phyloP scores from a whole-genome alignment of 2,113 vertebrate species.

The Sprattus sprattus region DNA sequence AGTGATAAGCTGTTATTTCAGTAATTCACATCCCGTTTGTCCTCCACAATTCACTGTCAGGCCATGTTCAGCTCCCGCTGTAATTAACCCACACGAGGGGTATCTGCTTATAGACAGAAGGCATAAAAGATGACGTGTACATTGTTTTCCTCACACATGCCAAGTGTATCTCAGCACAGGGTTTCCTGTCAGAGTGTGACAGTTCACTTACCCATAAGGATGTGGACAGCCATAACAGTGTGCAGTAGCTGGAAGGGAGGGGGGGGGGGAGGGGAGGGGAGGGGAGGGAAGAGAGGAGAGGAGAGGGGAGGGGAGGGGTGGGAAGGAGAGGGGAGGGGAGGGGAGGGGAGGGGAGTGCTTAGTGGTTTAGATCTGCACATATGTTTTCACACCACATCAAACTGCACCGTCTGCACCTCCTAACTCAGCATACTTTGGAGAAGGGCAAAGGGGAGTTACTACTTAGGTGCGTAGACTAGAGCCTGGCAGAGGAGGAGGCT shows the following conservation, averaged over 20 bases:
- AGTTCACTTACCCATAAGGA: background rate
- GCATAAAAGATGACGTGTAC: background rate
- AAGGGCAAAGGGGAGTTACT: background rate
- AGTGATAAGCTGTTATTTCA: slow-evolving; percentile 13
- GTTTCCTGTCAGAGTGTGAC: background rate
- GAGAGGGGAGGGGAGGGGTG: background rate
- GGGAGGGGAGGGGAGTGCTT: background rate
- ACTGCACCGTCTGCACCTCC: background rate
- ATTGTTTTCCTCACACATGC: background rate
- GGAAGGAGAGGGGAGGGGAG: too few relatives aligned
- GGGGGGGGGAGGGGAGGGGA: too few relatives aligned
- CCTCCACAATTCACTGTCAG: slow-evolving; percentile 29
- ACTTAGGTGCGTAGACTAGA: background rate
- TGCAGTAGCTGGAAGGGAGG: background rate
- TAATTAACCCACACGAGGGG: slow-evolving; percentile 33
- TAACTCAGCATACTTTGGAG: background rate
- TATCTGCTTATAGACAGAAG: background rate
- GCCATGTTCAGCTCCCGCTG: slow-evolving; percentile 23
- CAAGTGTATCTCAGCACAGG: background rate
- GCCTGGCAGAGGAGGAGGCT: background rate
- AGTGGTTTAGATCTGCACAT: background rate
- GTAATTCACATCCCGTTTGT: slow-evolving; percentile 35
- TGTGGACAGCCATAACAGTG: background rate
- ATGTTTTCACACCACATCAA: background rate
- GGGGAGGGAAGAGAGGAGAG: background rate